Base-by-base conservation (phyloP, 2,797 vertebrate species). In the Gambelia wislizenii region DNA sequence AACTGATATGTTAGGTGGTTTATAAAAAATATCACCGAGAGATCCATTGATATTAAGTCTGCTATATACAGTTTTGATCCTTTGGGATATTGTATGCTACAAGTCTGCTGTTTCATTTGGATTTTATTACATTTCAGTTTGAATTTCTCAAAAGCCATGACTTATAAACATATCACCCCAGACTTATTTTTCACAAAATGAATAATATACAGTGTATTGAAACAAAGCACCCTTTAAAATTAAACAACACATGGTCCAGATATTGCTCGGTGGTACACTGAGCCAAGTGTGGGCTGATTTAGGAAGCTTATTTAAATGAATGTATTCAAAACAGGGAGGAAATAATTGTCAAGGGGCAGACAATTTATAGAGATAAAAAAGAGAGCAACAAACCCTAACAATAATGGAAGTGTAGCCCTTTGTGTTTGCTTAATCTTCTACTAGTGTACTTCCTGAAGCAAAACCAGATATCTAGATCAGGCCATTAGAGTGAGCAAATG, bases 111-210 rank as follows among this genome's bases (percentile, higher is more conserved):
- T 88, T 92, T 76, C 72, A 13, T 83, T 77, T 90, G 59, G 64
- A 54, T 89, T 84, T 5, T 82, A 54, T 49, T 89, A 83, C 78
- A n/a, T 79, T 92, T 89, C 88, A 52, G 0, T 56, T 76, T 56
- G 72, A 30, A 2, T 76, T 84, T 33, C 70, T 76, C n/a, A 83
- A 25, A 42, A 56, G 86, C 4, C 33, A 27, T 84, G 12, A 44
- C 88, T 91, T 85, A 78, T 76, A 74, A 64, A 84, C 72, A 25
- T 2, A 2, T 70, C 27, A 25, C 14, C 16, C 64, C 49, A 70
- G 74, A 27, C 1, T 12, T 64, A 72, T 0, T n/a, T 67, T 61
- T 0, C 0, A 83, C 79, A 64, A 16, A 67, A 7, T 47, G 10
- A 74, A 79, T 75, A 70, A 9, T 20, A 54, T 39, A 39, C 2